A percentile compares a stretch with the other conserved stretches of the same genome.
phyloP scores from a whole-genome alignment of 2,113 vertebrate species.

The Phylloscopus trochiloides region DNA sequence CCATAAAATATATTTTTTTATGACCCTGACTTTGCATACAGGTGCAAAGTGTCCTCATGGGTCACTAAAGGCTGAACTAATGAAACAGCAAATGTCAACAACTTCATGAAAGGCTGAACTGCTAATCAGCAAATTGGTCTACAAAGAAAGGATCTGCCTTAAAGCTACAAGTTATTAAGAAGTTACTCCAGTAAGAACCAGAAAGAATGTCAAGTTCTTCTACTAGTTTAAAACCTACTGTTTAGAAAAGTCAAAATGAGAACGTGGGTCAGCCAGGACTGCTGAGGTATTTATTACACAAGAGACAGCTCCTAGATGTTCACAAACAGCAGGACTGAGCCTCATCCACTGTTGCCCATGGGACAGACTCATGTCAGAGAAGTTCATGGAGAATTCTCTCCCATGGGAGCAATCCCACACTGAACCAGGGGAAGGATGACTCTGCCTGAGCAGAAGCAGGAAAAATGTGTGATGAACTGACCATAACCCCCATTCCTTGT shows the following conservation, averaged over 20 bases:
- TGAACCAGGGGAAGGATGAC: not conserved
- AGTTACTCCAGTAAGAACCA: not conserved
- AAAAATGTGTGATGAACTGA: not conserved
- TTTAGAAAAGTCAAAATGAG: not conserved
- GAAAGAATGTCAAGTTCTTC: not conserved
- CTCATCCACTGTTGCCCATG: rapidly evolving
- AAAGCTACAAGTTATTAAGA: not conserved
- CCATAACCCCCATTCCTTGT: not conserved
- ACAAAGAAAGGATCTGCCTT: not conserved
- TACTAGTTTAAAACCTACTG: not conserved
- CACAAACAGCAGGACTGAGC: not conserved
- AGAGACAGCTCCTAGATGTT: not conserved
- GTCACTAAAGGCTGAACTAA: not conserved
- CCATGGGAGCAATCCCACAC: not conserved
- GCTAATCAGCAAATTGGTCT: not conserved
- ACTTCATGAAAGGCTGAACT: not conserved
- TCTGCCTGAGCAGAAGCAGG: not conserved
- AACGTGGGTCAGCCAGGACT: not conserved
- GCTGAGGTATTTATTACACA: not conserved
- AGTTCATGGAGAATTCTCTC: not conserved
- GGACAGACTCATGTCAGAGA: not conserved
- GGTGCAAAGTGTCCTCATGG: not conserved
- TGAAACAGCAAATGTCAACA: not conserved
- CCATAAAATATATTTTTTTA: not conserved
- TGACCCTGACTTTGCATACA: not conserved